A percentile compares a stretch with the other conserved stretches of the same genome.
These are phyloP conservation scores for Tinamus guttatus DNA, from an alignment of 2,113 vertebrate genomes.

Conservation along the genomic window DNA sequence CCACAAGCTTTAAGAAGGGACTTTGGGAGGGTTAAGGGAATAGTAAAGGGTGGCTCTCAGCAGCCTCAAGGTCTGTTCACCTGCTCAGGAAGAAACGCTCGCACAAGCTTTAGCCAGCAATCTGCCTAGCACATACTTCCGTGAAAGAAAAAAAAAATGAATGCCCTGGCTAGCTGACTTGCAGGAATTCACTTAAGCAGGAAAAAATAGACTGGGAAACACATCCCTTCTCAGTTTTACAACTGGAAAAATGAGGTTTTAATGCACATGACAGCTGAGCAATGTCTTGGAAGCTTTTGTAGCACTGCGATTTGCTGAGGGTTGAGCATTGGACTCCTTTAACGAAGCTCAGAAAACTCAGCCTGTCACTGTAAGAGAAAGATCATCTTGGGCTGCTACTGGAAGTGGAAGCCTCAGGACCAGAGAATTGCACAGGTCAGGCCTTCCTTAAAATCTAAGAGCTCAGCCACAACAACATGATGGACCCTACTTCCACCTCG, in stretches of 20 bases:
- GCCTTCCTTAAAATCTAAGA: background rate
- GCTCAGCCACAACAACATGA: background rate
- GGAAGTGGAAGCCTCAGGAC: background rate
- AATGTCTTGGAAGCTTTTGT: background rate
- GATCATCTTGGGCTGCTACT: background rate
- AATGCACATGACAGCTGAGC: background rate
- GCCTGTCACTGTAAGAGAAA: background rate
- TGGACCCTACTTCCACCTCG: background rate
- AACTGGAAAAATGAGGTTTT: background rate
- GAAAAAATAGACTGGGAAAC: background rate
- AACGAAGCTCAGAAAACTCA: background rate
- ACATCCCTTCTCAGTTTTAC: background rate
- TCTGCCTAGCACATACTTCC: accelerated
- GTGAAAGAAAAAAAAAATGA: background rate
- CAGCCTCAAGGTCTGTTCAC: background rate
- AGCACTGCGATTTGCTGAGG: background rate
- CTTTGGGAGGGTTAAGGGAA: background rate
- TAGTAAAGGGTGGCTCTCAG: background rate
- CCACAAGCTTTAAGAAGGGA: background rate
- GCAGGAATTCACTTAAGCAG: background rate
- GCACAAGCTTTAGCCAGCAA: background rate
- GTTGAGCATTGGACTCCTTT: background rate
- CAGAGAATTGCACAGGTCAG: background rate
- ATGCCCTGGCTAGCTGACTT: background rate
- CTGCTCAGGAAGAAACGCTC: background rate